These are phyloP conservation scores for Pharmacophagus antenor DNA, from an alignment of 2,888 invertebrate species.

Conservation along the genomic window DNA sequence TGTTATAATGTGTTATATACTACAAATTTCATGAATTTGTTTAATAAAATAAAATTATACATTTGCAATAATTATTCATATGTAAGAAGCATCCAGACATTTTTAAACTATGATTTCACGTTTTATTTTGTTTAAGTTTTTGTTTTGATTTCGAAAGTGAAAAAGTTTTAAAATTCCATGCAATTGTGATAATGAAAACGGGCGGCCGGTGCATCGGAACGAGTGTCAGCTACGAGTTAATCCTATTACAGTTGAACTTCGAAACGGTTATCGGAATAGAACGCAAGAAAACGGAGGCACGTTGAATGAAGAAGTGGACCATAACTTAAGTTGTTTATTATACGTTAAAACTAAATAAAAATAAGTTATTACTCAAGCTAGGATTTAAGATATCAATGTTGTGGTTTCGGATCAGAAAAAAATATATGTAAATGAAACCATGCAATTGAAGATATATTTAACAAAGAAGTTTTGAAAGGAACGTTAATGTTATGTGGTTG, in stretches of 20 bases:
- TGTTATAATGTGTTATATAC: too few species aligned
- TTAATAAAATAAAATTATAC: neutral
- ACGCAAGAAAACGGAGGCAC: conserved; percentile 46
- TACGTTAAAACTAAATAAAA: neutral
- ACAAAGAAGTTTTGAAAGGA: neutral
- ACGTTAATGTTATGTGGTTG: too few species aligned
- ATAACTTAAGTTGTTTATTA: conserved; percentile 53
- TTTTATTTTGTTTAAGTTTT: conserved; percentile 28
- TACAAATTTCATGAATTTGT: too few species aligned
- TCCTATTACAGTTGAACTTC: conserved; percentile 34
- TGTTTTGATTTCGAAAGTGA: conserved; percentile 8
- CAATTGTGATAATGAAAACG: conserved; percentile 48
- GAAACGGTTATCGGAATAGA: conserved; percentile 46
- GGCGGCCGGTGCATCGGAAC: conserved; percentile 41
- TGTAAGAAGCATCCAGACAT: neutral
- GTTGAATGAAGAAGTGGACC: conserved; percentile 38
- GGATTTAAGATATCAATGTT: neutral
- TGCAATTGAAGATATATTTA: neutral
- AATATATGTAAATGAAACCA: neutral
- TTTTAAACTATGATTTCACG: neutral
- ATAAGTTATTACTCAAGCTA: neutral
- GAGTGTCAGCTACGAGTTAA: conserved; percentile 43
- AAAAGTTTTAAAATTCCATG: conserved; percentile 47
- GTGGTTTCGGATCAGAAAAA: neutral
- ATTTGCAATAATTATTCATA: neutral